Percentiles rank a stretch among this genome's conserved stretches.
These are phyloP conservation scores for Frankliniella intonsa DNA, from an alignment of 2,888 invertebrate species.

Conservation along the genomic window DNA sequence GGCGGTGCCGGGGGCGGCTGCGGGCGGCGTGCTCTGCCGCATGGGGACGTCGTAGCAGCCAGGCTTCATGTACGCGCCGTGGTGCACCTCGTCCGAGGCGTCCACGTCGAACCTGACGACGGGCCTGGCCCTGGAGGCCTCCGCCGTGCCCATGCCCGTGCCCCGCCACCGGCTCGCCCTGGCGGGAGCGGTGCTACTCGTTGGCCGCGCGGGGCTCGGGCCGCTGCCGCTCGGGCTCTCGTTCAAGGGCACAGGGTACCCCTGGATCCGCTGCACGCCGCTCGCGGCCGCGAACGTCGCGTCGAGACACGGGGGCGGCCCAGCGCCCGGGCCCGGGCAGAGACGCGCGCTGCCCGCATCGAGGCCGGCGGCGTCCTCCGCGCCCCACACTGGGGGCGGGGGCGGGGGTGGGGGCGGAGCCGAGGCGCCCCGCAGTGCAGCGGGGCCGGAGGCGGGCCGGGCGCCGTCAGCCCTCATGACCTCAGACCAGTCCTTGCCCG, in stretches of 20 bases:
- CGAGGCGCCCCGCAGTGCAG: not conserved
- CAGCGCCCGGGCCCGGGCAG: too few species aligned
- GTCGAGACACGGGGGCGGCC: too few species aligned
- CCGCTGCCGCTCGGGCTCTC: too few species aligned
- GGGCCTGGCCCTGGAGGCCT: not conserved
- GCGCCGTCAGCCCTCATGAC: too few species aligned
- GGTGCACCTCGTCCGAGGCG: not conserved
- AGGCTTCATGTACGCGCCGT: slow-evolving; percentile 12
- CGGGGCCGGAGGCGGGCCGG: not conserved
- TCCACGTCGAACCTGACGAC: not conserved
- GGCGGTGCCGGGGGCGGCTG: not conserved
- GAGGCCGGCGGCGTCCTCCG: not conserved
- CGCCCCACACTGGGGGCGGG: not conserved
- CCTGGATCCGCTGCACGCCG: too few species aligned
- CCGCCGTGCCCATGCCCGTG: not conserved
- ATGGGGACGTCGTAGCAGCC: slow-evolving; percentile 19
- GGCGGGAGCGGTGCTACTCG: not conserved
- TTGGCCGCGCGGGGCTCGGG: too few species aligned
- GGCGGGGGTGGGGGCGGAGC: not conserved
- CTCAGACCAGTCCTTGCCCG: too few species aligned
- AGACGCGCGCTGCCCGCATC: not conserved
- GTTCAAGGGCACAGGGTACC: too few species aligned
- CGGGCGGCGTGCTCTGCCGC: not conserved
- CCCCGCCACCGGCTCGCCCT: not conserved
- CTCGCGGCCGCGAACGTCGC: too few species aligned